A percentile compares a stretch with the other conserved stretches of the same genome.
Evolutionary conservation across 53 echinoderm and acorn worm genomes (phyloP).

Genomic region (Holothuria scabra): DNA sequence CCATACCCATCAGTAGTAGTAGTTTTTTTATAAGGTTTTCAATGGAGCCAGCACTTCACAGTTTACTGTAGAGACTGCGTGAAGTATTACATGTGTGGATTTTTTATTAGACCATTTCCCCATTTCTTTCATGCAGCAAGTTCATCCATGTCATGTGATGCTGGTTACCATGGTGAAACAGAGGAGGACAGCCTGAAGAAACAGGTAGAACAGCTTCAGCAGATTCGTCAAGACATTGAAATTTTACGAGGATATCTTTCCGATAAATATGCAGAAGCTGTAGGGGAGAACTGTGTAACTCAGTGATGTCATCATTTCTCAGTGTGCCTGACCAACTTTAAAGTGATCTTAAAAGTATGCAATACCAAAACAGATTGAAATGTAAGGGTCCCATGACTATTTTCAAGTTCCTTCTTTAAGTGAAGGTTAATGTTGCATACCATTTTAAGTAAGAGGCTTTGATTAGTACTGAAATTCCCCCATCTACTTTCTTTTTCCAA

Average conservation of each 20-base stretch:
- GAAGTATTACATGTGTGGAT: too few species aligned
- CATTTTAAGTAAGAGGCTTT: too few species aligned
- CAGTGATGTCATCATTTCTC: conserved; percentile 45
- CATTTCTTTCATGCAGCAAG: conserved; percentile 46
- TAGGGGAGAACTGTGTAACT: conserved; percentile 89
- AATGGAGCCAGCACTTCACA: too few species aligned
- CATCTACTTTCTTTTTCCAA: too few species aligned
- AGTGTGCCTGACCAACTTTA: not conserved
- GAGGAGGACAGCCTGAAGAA: conserved; percentile 60
- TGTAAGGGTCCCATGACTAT: too few species aligned
- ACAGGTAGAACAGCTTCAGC: conserved; percentile 66
- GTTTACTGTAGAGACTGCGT: too few species aligned
- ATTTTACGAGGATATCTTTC: conserved; percentile 74
- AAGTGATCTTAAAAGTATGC: not conserved
- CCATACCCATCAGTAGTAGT: too few species aligned
- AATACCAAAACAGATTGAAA: not conserved
- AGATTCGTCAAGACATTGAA: conserved; percentile 84
- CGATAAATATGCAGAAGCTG: conserved; percentile 91
- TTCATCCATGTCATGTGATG: conserved; percentile 58
- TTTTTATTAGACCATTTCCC: too few species aligned
- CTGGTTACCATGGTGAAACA: conserved; percentile 52
- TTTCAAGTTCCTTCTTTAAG: too few species aligned
- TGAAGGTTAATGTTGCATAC: too few species aligned
- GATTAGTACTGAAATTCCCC: too few species aligned
- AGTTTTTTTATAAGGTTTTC: too few species aligned